phyloP scores from a whole-genome alignment of 2,888 invertebrate genomes.

The Pheosia gnoma region DNA sequence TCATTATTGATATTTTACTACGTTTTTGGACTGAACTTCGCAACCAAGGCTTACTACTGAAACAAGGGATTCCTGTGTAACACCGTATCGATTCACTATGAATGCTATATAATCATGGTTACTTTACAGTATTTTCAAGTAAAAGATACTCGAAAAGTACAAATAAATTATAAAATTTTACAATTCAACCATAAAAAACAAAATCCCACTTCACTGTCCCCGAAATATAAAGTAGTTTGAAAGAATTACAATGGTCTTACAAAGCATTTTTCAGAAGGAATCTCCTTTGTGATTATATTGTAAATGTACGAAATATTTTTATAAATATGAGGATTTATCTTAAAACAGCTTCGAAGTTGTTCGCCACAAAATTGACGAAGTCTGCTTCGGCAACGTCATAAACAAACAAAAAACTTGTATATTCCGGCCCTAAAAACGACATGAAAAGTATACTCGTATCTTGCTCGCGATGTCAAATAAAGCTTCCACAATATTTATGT shows the following conservation, averaged over 20 bases:
- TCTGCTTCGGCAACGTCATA: slow-evolving; percentile 42
- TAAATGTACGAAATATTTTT: no score
- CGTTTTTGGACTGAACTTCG: no score
- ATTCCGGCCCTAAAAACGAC: slow-evolving; percentile 51
- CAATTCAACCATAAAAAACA: background rate
- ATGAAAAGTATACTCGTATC: slow-evolving; percentile 40
- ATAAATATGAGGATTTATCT: slow-evolving; percentile 6
- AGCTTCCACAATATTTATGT: slow-evolving; percentile 39
- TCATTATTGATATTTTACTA: no score
- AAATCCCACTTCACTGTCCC: no score
- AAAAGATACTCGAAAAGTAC: background rate
- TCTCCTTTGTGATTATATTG: no score
- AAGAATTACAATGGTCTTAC: no score
- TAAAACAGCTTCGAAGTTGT: slow-evolving; percentile 39
- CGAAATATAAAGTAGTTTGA: no score
- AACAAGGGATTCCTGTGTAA: no score
- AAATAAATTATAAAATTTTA: background rate
- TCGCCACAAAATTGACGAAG: slow-evolving; percentile 39
- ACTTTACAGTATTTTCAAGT: background rate
- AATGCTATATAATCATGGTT: background rate
- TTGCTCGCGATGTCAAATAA: slow-evolving; percentile 40
- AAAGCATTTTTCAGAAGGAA: no score
- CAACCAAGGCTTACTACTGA: no score
- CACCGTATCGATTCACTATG: no score
- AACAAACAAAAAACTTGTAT: slow-evolving; percentile 53